These are phyloP conservation scores for Hoplostethus mediterraneus DNA, from an alignment of 2,797 vertebrate species.

Conservation along the genomic window DNA sequence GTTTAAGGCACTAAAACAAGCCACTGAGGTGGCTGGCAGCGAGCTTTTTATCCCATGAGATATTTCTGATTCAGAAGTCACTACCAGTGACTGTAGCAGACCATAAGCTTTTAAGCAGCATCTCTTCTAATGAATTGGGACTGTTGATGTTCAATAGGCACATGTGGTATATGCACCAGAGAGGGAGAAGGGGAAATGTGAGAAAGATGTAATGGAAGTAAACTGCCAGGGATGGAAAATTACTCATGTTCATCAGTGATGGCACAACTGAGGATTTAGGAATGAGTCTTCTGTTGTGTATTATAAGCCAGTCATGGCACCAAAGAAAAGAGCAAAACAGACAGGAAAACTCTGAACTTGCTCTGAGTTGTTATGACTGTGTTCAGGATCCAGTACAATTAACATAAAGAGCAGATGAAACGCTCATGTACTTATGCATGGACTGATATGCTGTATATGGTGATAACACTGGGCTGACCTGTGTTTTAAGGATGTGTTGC, in stretches of 20 bases:
- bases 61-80: slow-evolving; percentile 56
- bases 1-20: slow-evolving; percentile 44
- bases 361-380: slow-evolving; percentile 17
- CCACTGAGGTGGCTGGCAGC: slow-evolving; percentile 3
- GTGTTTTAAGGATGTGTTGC: slow-evolving; percentile 57
- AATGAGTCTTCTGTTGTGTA: slow-evolving; percentile 44
- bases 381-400: slow-evolving; percentile 37
- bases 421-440: slow-evolving; percentile 39
- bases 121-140: slow-evolving; percentile 25
- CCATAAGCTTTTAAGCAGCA: slow-evolving; percentile 17
- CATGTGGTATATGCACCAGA: slow-evolving; percentile 65
- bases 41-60: slow-evolving; percentile 16
- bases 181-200: slow-evolving; percentile 42
- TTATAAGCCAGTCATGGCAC: slow-evolving; percentile 54
- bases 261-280: slow-evolving; percentile 43
- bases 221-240: slow-evolving; percentile 17
- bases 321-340: slow-evolving; percentile 67
- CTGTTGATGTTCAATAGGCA: slow-evolving; percentile 43
- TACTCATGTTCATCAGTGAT: slow-evolving; percentile 35
- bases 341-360: background rate
- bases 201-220: slow-evolving; percentile 7
- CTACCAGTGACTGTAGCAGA: slow-evolving; percentile 54
- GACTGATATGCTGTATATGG: slow-evolving; percentile 42
- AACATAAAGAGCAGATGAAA: slow-evolving; percentile 32
- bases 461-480: slow-evolving; percentile 61